phyloP scores from a whole-genome alignment of 2,888 invertebrate species.

The Brachynemurus nebulosus region DNA sequence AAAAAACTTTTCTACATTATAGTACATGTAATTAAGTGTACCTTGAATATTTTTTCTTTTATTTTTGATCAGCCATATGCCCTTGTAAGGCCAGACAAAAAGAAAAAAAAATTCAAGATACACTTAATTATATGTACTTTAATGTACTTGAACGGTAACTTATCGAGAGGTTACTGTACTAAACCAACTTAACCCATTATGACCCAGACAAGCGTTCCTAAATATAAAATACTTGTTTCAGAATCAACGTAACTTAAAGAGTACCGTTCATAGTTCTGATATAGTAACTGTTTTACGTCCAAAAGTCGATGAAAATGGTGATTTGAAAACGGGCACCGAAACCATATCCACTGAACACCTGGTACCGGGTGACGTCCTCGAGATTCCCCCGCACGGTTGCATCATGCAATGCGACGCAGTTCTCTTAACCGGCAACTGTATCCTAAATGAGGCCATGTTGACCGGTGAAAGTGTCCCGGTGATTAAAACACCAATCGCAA shows the following conservation, averaged over 20 bases:
- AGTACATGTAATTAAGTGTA: no score
- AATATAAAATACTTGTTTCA: conserved; percentile 29
- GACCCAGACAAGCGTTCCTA: no score
- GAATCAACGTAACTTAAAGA: conserved; percentile 80
- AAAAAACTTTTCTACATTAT: no score
- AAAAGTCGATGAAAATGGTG: conserved; percentile 26
- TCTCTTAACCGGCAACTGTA: conserved; percentile 69
- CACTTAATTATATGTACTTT: no score
- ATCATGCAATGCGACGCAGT: conserved; percentile 88
- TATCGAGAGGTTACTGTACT: no score
- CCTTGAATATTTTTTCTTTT: no score
- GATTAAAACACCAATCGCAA: conserved; percentile 77
- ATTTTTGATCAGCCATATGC: no score
- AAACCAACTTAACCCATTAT: no score
- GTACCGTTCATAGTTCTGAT: conserved; percentile 65
- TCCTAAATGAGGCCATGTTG: conserved; percentile 91
- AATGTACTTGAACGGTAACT: no score
- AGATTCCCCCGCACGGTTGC: conserved; percentile 70
- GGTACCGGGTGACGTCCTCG: conserved; percentile 81
- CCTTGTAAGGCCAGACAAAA: no score
- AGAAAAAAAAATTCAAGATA: no score
- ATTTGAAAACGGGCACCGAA: conserved; percentile 31
- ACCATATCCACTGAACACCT: conserved; percentile 56
- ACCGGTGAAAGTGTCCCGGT: conserved; percentile 94
- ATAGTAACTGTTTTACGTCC: conserved; percentile 47